Evolutionary conservation across 2,888 invertebrate species (phyloP).

Genomic region (Amiota communis): DNA sequence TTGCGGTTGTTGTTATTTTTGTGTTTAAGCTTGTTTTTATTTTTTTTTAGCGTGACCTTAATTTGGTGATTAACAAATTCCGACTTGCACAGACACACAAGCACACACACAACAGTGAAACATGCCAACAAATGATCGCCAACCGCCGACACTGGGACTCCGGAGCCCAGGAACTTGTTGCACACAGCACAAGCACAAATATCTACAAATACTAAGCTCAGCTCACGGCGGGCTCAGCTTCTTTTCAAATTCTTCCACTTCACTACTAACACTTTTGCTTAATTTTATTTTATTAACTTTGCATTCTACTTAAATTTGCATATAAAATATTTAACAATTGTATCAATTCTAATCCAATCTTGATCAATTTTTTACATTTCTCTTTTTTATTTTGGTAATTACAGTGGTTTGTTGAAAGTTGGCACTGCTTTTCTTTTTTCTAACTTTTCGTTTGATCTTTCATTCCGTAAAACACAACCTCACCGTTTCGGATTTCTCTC

Average conservation of each 20-base stretch:
- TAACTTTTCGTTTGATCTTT: background rate
- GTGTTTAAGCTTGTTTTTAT: background rate
- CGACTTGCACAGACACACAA: conserved; percentile 4
- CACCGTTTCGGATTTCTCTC: too few relatives aligned
- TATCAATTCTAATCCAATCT: background rate
- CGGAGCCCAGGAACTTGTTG: conserved; percentile 4
- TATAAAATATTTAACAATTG: too few relatives aligned
- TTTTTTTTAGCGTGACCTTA: conserved; percentile 16
- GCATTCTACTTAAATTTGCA: too few relatives aligned
- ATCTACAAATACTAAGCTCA: background rate
- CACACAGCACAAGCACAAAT: background rate
- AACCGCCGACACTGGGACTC: background rate
- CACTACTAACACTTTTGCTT: too few relatives aligned
- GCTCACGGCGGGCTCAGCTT: too few relatives aligned
- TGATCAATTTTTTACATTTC: background rate
- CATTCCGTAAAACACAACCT: too few relatives aligned
- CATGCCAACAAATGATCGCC: background rate
- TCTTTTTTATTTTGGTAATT: background rate
- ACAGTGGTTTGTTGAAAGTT: background rate
- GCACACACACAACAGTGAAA: background rate
- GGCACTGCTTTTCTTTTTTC: background rate
- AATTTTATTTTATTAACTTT: too few relatives aligned
- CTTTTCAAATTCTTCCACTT: too few relatives aligned
- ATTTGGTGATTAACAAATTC: conserved; percentile 26
- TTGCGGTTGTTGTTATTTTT: background rate